Evolutionary conservation across 1,140 invertebrate genomes (phyloP).

Genomic region (Drosophila mayri): DNA sequence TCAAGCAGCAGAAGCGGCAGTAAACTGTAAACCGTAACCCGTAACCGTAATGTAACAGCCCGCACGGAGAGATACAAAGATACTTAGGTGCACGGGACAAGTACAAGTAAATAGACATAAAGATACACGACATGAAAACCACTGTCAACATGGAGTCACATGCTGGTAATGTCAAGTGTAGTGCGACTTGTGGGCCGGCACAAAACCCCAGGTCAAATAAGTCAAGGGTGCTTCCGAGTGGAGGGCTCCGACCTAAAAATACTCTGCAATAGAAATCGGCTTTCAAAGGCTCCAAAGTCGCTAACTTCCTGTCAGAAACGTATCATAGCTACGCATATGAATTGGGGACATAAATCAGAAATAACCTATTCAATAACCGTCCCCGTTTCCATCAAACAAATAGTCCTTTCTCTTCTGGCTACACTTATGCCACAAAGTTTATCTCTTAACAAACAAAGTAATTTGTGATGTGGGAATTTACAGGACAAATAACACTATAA

Average conservation of each 20-base stretch:
- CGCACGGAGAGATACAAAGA: slow-evolving; percentile 35
- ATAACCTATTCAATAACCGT: slow-evolving; percentile 1
- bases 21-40: slow-evolving; percentile 51
- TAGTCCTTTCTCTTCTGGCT: not conserved
- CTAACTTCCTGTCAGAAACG: not conserved
- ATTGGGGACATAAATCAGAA: not conserved
- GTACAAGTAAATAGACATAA: slow-evolving; percentile 53
- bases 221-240: slow-evolving; percentile 12
- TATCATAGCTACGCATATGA: not conserved
- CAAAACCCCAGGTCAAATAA: slow-evolving; percentile 19
- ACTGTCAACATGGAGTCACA: slow-evolving; percentile 37
- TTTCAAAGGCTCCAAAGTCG: not conserved
- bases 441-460: not conserved
- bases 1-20: slow-evolving; percentile 55
- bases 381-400: not conserved
- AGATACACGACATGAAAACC: slow-evolving; percentile 56
- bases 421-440: too few relatives aligned
- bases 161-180: slow-evolving; percentile 36
- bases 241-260: slow-evolving; percentile 33
- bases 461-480: not conserved
- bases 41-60: slow-evolving; percentile 37
- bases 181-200: slow-evolving; percentile 29
- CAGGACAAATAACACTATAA: not conserved
- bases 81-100: slow-evolving; percentile 19
- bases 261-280: slow-evolving; percentile 31